Evolutionary conservation across 2,888 invertebrate genomes (phyloP).

Genomic region (Camptogramma bilineatum): DNA sequence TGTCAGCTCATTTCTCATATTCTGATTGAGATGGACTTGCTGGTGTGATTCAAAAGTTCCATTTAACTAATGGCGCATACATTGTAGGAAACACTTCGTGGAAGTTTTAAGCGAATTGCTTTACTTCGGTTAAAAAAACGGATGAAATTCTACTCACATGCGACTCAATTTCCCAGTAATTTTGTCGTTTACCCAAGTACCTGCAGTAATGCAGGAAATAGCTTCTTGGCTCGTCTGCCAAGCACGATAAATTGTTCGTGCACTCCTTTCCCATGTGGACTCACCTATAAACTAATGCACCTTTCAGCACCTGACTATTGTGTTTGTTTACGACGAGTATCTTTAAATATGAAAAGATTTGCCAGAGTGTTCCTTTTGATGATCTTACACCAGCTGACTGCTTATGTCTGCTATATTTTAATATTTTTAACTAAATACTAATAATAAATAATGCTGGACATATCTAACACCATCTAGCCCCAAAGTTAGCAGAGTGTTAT

Average conservation of each 20-base stretch:
- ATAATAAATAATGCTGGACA: too few species aligned
- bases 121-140: not conserved
- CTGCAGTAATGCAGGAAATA: slow-evolving; percentile 13
- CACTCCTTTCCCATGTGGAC: slow-evolving; percentile 8
- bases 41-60: slow-evolving; percentile 40
- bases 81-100: slow-evolving; percentile 24
- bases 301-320: slow-evolving; percentile 14
- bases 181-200: slow-evolving; percentile 7
- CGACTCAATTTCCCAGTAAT: slow-evolving; percentile 16
- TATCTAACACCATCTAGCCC: too few species aligned
- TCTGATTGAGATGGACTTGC: slow-evolving; percentile 61
- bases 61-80: slow-evolving; percentile 23
- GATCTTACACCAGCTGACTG: too few species aligned
- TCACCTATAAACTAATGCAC: slow-evolving; percentile 9
- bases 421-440: too few species aligned
- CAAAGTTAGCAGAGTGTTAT: too few species aligned
- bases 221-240: slow-evolving; percentile 29
- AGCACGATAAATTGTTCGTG: slow-evolving; percentile 15
- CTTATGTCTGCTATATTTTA: too few species aligned
- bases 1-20: slow-evolving; percentile 68
- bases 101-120: slow-evolving; percentile 26
- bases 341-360: too few species aligned
- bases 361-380: too few species aligned
- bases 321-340: slow-evolving; percentile 5
- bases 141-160: not conserved